A percentile compares a stretch with the other conserved stretches of the same genome.
Conservation (phyloP, 1,140 invertebrate genomes). For the Schlechtendalia chinensis region DNA sequence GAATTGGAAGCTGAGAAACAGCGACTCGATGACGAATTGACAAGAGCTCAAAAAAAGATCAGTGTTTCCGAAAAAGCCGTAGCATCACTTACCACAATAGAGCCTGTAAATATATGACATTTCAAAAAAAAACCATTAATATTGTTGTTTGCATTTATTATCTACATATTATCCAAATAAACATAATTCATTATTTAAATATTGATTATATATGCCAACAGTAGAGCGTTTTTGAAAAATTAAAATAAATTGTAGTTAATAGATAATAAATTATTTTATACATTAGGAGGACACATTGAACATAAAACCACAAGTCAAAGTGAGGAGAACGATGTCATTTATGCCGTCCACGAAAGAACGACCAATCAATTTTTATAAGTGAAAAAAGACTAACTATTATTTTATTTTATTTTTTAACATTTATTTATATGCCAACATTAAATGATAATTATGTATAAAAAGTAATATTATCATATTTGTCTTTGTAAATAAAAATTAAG, state of each 20-base stretch:
- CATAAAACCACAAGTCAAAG: conserved; percentile 53
- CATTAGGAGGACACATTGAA: neutral
- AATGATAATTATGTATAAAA: neutral
- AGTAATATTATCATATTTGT: neutral
- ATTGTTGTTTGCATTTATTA: too few species aligned
- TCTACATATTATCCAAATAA: too few species aligned
- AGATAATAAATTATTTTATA: neutral
- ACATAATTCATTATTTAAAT: too few species aligned
- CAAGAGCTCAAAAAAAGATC: conserved; percentile 66
- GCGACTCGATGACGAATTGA: conserved; percentile 66
- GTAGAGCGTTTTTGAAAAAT: too few species aligned
- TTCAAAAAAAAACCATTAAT: too few species aligned
- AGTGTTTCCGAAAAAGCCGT: conserved; percentile 66
- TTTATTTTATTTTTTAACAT: neutral
- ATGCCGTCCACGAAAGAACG: conserved; percentile 62
- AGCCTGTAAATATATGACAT: conserved; percentile 57
- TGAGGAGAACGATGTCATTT: conserved; percentile 63
- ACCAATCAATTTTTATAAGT: conserved; percentile 51
- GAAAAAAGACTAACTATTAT: conserved; percentile 33
- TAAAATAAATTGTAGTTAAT: neutral
- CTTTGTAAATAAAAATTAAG: neutral
- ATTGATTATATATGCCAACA: too few species aligned
- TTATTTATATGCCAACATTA: neutral
- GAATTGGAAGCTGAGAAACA: conserved; percentile 69
- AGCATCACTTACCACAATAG: conserved; percentile 65